These are phyloP conservation scores for Sisyra nigra DNA, from an alignment of 2,888 invertebrate species.

Conservation along the genomic window DNA sequence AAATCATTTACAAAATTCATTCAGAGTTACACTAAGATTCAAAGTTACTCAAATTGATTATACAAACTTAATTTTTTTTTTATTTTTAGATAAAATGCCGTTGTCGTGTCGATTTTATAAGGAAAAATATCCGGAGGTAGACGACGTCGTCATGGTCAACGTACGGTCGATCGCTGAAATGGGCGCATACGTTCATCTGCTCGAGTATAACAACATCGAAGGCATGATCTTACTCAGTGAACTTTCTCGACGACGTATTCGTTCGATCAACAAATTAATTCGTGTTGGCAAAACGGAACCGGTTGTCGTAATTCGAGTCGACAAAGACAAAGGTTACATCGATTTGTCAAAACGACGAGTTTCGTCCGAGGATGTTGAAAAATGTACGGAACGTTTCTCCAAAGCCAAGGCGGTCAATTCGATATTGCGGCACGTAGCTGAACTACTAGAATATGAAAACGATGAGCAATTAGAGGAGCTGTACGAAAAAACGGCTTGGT, in stretches of 20 bases:
- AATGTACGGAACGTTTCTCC: constrained; percentile 96
- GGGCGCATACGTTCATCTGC: constrained; percentile 96
- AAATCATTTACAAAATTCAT: neutral
- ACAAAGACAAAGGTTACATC: constrained; percentile 99
- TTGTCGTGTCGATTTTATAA: constrained; percentile 93
- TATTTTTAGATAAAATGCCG: constrained; percentile 45
- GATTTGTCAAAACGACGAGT: constrained; percentile 98
- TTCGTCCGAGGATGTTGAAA: constrained; percentile 93
- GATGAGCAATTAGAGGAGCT: constrained; percentile 90
- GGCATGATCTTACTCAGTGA: constrained; percentile 98
- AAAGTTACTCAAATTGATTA: too few species aligned
- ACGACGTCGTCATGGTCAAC: constrained; percentile 99
- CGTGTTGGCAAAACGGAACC: constrained; percentile 97
- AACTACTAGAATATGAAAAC: constrained; percentile 76
- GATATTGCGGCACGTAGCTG: constrained; percentile 92
- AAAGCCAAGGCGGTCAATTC: constrained; percentile 98
- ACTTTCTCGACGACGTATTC: constrained; percentile 92
- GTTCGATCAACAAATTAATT: constrained; percentile 98
- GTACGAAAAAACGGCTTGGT: constrained; percentile 95
- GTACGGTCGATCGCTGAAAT: constrained; percentile 97
- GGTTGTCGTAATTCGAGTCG: constrained; percentile 97
- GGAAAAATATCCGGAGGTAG: constrained; percentile 94
- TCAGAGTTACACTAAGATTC: neutral
- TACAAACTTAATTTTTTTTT: too few species aligned
- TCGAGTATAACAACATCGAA: constrained; percentile 98